phyloP scores from a whole-genome alignment of 2,888 invertebrate genomes.

The Parapristionchus giblindavisi region DNA sequence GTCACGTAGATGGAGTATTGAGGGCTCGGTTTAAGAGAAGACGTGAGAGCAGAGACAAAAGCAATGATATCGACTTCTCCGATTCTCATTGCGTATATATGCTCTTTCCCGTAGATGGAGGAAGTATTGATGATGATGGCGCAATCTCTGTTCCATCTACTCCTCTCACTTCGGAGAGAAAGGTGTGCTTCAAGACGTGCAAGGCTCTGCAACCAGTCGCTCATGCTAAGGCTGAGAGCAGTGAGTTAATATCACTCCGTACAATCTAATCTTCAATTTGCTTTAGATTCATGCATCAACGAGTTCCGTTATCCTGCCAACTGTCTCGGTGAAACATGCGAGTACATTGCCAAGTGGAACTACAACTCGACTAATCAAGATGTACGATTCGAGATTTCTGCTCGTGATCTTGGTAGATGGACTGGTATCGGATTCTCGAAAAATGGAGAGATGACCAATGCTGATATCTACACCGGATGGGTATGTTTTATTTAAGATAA shows the following conservation, averaged over 20 bases:
- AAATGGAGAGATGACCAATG: conserved; percentile 66
- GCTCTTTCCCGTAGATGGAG: conserved; percentile 66
- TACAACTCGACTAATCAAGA: conserved; percentile 56
- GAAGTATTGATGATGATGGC: conserved; percentile 58
- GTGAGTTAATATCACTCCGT: conserved; percentile 23
- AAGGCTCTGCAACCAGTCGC: background rate
- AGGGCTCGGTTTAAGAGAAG: conserved; percentile 66
- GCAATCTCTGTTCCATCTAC: conserved; percentile 60
- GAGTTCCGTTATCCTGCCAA: conserved; percentile 68
- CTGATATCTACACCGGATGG: conserved; percentile 69
- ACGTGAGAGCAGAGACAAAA: conserved; percentile 45
- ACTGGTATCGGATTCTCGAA: conserved; percentile 70
- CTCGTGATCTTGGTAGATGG: conserved; percentile 68
- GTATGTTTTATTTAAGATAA: conserved; percentile 27
- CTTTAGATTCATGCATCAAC: conserved; percentile 55
- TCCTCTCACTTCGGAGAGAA: conserved; percentile 56
- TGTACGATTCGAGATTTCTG: conserved; percentile 67
- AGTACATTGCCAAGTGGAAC: conserved; percentile 68
- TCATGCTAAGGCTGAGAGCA: background rate
- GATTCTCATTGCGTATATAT: conserved; percentile 64
- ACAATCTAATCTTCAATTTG: conserved; percentile 18
- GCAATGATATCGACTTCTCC: conserved; percentile 60
- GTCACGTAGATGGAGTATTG: conserved; percentile 66
- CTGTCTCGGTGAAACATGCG: conserved; percentile 64
- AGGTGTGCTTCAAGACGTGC: conserved; percentile 64